Base-by-base conservation (phyloP, 2,113 vertebrate genomes). In the Centropus unirufus region DNA sequence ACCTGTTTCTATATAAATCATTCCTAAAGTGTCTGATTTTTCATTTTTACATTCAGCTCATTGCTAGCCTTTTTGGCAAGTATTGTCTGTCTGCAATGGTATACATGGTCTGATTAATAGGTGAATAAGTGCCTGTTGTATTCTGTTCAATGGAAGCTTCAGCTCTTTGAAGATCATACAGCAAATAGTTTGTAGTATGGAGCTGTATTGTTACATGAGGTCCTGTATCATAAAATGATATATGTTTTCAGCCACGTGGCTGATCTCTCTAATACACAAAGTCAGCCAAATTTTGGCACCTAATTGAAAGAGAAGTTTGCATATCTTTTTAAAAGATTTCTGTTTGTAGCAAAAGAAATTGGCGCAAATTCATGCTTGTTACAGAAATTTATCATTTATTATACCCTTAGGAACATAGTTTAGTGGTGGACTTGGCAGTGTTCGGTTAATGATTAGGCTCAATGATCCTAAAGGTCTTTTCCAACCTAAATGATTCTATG, bases 21-120 rank as follows among this genome's bases (percentile, higher is more conserved):
- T 88, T 88, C 32, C 30, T 58, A 68, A 70, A 19, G n/a, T 77
- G 18, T 77, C 77, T 85, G 61, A 80, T 23, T 89, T 82, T 72
- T 30, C 36, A 57, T 96, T 94, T 92, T 79, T 84, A 12, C 51
- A 30, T 86, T 74, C n/a, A 83, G 46, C 77, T 91, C 91, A 39
- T 88, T 67, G 29, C 67, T 63, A 63, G 40, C 36, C 44, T 81
- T 90, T 62, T 83, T 85, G 81, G 39, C 88, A 61, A 63, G 34
- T 68, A 61, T 32, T n/a, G 58, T 57, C 55, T 75, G 14, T 68
- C 57, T 57, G 34, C 19, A 66, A 1, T 86, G 68, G 55, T 91
- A 26, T 32, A 55, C 52, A 46, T 32, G 49, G 46, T 76, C 54
- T 83, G 30, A 81, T 91, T 75, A 42, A 16, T 15, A 27, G 30